Evolutionary conservation across 2,113 vertebrate genomes (phyloP).

Genomic region (Aplodontia rufa): DNA sequence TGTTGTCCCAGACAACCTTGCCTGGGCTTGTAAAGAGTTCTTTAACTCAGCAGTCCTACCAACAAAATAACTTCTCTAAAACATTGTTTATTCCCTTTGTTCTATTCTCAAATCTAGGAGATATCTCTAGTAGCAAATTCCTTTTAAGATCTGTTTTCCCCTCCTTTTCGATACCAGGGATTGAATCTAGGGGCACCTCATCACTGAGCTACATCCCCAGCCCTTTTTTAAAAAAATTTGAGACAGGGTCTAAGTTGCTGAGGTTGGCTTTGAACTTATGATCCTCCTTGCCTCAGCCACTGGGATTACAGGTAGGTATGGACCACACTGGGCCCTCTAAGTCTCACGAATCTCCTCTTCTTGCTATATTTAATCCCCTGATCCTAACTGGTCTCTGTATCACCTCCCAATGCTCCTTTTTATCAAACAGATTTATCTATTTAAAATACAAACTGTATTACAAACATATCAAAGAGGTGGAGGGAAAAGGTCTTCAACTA

Average conservation of each 20-base stretch:
- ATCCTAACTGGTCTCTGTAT: neutral
- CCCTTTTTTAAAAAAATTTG: too few relatives aligned
- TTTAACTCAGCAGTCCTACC: neutral
- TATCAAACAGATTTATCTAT: neutral
- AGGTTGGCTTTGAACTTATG: too few relatives aligned
- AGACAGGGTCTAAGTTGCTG: too few relatives aligned
- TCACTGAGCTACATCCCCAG: too few relatives aligned
- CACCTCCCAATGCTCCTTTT: neutral
- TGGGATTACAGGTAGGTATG: too few relatives aligned
- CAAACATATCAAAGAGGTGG: neutral
- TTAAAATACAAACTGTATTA: neutral
- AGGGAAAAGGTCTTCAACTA: neutral
- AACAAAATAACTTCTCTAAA: neutral
- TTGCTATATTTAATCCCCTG: neutral
- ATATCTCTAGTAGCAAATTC: neutral
- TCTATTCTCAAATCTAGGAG: neutral
- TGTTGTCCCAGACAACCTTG: too few relatives aligned
- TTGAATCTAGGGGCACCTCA: too few relatives aligned
- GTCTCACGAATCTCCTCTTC: neutral
- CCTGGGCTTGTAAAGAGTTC: neutral
- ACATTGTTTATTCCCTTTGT: neutral
- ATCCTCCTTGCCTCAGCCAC: too few relatives aligned
- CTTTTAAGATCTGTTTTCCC: too few relatives aligned
- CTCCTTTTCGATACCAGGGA: too few relatives aligned
- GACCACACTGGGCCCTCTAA: too few relatives aligned